These are phyloP conservation scores for Euspilapteryx auroguttella DNA, from an alignment of 2,888 invertebrate species.

Conservation along the genomic window DNA sequence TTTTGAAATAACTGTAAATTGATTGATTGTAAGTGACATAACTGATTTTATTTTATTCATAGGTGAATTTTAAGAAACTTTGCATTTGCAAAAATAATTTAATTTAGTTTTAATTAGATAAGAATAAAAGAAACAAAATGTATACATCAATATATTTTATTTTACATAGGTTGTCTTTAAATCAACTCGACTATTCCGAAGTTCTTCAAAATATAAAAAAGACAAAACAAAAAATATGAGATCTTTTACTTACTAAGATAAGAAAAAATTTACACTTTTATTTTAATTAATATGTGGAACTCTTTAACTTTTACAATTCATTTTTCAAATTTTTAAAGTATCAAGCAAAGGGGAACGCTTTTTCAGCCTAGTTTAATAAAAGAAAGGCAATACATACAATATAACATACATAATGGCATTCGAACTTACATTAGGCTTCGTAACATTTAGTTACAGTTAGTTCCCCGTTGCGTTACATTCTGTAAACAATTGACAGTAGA, in stretches of 20 bases:
- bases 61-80: too few relatives aligned
- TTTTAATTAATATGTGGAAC: slow-evolving; percentile 45
- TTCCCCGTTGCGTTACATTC: slow-evolving; percentile 13
- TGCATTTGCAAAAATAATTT: too few relatives aligned
- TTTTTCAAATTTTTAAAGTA: slow-evolving; percentile 35
- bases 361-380: slow-evolving; percentile 13
- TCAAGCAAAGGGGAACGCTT: slow-evolving; percentile 29
- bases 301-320: slow-evolving; percentile 48
- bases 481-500: slow-evolving; percentile 38
- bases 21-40: too few relatives aligned
- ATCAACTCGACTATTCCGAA: slow-evolving; percentile 57
- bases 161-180: slow-evolving; percentile 62
- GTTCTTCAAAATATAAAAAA: slow-evolving; percentile 61
- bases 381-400: too few relatives aligned
- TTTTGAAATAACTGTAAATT: too few relatives aligned
- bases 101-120: too few relatives aligned
- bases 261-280: slow-evolving; percentile 52
- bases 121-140: too few relatives aligned
- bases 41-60: too few relatives aligned
- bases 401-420: too few relatives aligned
- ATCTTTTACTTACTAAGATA: slow-evolving; percentile 61
- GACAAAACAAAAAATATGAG: slow-evolving; percentile 60
- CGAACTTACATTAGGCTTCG: too few relatives aligned
- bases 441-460: too few relatives aligned
- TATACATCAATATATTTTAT: slow-evolving; percentile 61